Evolutionary conservation across 2,888 invertebrate species (phyloP), one percentile per base, ranked within the genome.

Genomic region (Erynnis tages): DNA sequence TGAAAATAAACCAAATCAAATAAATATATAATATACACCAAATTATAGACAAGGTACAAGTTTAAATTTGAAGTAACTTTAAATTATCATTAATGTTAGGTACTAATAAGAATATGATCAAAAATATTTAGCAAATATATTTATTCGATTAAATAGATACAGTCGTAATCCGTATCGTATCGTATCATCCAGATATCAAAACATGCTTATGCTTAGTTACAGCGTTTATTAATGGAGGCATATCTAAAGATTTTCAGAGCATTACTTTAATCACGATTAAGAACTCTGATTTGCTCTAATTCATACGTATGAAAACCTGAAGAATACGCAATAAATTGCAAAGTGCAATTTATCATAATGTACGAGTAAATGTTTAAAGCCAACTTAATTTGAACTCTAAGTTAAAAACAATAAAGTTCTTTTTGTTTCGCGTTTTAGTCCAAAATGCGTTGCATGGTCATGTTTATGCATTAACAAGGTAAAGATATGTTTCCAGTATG

Each of bases 241-340:
- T 41, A 49, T 8, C 38, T 41, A 6, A 49, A 23, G 29, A 49
- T 41, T 41, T 49, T 49, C 25, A 49, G 49, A 49, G 49, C 49
- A 49, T 49, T 16, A 40, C 38, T 48, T 13, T n/a, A 19, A 8
- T 23, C 35, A 46, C 19, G 5, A 48, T 48, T 30, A 34, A 44
- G n/a, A 44, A 25, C 13, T 40, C 13, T 25, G 49, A 25, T 49
- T 41, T 48, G 48, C 40, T 48, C 48, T 32, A 40, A 48, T 48
- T 48, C 21, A 19, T 40, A 10, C 21, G 14, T 10, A 35, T 25
- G 11, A 13, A 45, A 46, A 30, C 25, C 34, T 45, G 23, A 37
- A 19, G 16, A 40, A 11, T 46, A 35, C 7, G 35, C 35, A 47
- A 29, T 37, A 40, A 48, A 40, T 30, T 19, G 29, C 32, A 21